Percentiles rank a stretch among this genome's conserved stretches.
Evolutionary conservation across 2,888 invertebrate species (phyloP).

Genomic region (Eupithecia abbreviata): DNA sequence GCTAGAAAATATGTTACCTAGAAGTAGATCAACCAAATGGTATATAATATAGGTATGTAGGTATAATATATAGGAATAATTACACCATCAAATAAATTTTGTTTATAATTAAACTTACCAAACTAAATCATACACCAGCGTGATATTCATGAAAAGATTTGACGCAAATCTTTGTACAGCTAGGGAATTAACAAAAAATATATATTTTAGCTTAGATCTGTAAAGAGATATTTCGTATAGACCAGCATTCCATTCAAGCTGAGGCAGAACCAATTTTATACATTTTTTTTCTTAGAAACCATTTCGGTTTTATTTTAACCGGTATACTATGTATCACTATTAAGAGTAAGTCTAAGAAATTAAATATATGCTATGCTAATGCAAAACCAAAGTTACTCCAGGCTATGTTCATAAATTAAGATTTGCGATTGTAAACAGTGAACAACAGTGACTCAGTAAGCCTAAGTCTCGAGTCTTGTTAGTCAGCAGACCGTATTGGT

Average conservation of each 20-base stretch:
- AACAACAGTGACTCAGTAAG: constrained; percentile 2
- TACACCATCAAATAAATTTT: background rate
- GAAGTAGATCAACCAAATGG: background rate
- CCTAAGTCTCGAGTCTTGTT: background rate
- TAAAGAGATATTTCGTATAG: background rate
- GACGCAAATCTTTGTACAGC: background rate
- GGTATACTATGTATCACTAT: no score
- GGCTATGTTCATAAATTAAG: background rate
- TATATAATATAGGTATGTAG: no score
- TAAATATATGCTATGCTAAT: background rate
- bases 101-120: no score
- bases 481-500: constrained; percentile 7
- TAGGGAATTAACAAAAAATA: background rate
- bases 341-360: no score
- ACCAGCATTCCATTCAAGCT: no score
- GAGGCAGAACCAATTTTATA: no score
- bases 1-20: background rate
- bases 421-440: background rate
- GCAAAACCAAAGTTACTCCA: background rate
- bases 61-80: no score
- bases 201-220: background rate
- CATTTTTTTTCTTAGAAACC: no score
- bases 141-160: background rate
- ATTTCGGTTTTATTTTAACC: no score
- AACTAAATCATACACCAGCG: no score